Base-by-base conservation (phyloP, 2,888 invertebrate species). In the Plemyria rubiginata region DNA sequence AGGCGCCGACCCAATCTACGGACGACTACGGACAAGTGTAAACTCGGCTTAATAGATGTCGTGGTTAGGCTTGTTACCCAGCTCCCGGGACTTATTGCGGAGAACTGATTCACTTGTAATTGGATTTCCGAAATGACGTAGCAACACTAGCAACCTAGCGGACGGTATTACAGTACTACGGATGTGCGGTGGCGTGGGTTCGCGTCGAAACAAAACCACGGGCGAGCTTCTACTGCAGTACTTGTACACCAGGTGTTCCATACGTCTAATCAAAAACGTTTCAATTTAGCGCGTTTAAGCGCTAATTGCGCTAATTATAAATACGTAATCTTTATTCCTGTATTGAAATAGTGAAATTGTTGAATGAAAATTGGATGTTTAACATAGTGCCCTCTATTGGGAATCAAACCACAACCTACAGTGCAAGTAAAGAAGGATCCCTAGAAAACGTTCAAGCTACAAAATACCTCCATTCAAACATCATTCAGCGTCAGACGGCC, bases 21-120 rank as follows among this genome's bases (percentile, higher is more conserved):
- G 52, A 46, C 51, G 28, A 52, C 51, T 58, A 36, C 60, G 15
- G 60, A 55, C 61, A 41, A 56, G 54, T 60, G 66, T 64, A 64
- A 66, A 66, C 65, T 55, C 46, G 53, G 57, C 66, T 36, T 66
- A 66, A 62, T 65, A 62, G 65, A 62, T 56, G 67, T 67, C 67
- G 66, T 59, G 59, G 67, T 64, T 58, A 67, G 62, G 66, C 65
- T 70, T 65, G 65, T 66, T 67, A 66, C 46, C 16, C 40, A 32
- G 41, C 48, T 48, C 16, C 49, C 49, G 41, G 43, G 62, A 54
- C 54, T 54, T 60, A 60, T 60, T 60, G 49, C 54, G 48, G 36
- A 41, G 32, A n/a, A 36, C 38, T 43, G 49, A 54, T 60, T 54
- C 29, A 46, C 38, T 28, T 38, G 41, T 13, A 32, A 60, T 49